A percentile compares a stretch with the other conserved stretches of the same genome.
These are phyloP conservation scores for Myiothlypis chrysogaster DNA, from an alignment of 2,797 vertebrate species.

Conservation along the genomic window DNA sequence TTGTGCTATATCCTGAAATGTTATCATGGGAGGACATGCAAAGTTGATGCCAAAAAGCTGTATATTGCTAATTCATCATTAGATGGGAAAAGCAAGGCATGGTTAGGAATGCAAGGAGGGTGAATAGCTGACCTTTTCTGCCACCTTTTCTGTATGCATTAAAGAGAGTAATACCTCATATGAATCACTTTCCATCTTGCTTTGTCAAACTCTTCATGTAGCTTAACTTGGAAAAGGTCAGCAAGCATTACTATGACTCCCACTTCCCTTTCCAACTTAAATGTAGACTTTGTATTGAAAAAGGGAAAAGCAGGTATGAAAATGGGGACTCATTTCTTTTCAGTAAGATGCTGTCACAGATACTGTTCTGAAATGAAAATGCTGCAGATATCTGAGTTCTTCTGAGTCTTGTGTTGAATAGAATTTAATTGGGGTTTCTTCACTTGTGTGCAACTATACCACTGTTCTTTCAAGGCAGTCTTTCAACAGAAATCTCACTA, in stretches of 20 bases:
- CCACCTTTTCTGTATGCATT: neutral
- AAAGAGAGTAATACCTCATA: neutral
- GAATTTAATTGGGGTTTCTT: neutral
- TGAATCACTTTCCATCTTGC: slow-evolving; percentile 24
- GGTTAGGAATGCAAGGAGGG: neutral
- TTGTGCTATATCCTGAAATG: neutral
- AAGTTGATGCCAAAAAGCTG: neutral
- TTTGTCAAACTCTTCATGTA: slow-evolving; percentile 38
- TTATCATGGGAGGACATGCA: neutral
- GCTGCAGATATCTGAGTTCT: neutral
- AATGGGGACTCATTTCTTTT: neutral
- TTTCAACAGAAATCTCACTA: neutral
- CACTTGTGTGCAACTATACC: neutral
- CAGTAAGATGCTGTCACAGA: neutral
- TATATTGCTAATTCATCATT: neutral
- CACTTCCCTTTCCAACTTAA: neutral
- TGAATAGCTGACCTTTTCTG: slow-evolving; percentile 45
- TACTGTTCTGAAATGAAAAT: neutral
- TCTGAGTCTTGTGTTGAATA: neutral
- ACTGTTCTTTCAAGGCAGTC: neutral
- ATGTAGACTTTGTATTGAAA: neutral
- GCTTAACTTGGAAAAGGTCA: slow-evolving; percentile 49
- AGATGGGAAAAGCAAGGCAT: neutral
- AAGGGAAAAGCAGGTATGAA: neutral
- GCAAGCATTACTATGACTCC: neutral